Evolutionary conservation across 2,888 invertebrate genomes (phyloP), one percentile per base, ranked within the genome.

Genomic region (Geotrupes spiniger): DNA sequence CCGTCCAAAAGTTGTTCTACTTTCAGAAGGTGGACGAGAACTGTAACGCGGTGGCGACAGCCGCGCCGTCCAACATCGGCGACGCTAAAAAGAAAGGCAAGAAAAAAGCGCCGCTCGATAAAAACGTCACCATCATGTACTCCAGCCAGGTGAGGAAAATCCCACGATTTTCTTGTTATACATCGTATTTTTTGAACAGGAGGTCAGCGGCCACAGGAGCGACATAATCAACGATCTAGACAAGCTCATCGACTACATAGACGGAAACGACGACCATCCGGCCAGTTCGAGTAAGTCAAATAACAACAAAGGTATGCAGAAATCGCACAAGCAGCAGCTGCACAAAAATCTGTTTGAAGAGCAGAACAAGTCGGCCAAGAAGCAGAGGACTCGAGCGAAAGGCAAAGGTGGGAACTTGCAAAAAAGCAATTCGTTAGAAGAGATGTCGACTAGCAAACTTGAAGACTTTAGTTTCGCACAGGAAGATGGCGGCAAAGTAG

Each of bases 341-440:
- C 49, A 57, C 25, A 60, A 57, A 60, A 60, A 70, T 45, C 75
- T 62, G 76, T 77, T 61, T 63, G 66, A 64, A 42, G 71, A 56
- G 60, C 77, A 12, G 77, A 68, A 79, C 79, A 55, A 76, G 79
- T 73, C 38, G 62, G 63, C 42, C 62, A 59, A 56, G 45, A 48
- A n/a, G 56, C 56, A 26, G 73, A 74, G 63, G 57, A 55, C 28
- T 55, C 60, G 29, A 63, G 62, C 42, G 57, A 72, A 68, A 45
- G 57, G 36, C 46, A 63, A 72, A 46, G 58, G 63, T 28, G 66
- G 50, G 40, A 76, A 77, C 54, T 63, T 81, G 49, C 83, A 87
- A 66, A 86, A 89, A 57, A 84, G 87, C 55, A 85, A 87, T 66
- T 89, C 89, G 21, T 74, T 91, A 60, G 89, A 90, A 70, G 91